Conservation (phyloP, 2,113 vertebrate species). For the Nansenia antarctica region DNA sequence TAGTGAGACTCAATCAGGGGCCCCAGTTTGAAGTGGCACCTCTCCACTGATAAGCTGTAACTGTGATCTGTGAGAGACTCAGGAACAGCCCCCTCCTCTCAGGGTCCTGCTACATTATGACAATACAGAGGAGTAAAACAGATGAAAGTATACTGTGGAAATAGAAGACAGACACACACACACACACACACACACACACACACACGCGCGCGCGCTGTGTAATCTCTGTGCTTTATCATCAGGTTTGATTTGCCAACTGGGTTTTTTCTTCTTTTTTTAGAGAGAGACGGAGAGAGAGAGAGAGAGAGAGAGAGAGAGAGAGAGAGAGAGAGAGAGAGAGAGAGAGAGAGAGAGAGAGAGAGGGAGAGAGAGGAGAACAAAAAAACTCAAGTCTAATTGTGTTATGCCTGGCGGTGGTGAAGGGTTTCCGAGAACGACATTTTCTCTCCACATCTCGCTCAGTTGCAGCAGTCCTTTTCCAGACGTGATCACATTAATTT, state of each 20-base stretch:
- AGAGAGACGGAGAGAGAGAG: too few species aligned
- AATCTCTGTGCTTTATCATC: too few species aligned
- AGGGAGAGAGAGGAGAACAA: conserved; percentile 25
- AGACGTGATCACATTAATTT: conserved; percentile 54
- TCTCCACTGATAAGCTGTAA: conserved; percentile 68
- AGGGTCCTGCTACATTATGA: conserved; percentile 64
- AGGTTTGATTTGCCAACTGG: too few species aligned
- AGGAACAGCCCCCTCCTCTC: too few species aligned
- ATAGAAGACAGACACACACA: conserved; percentile 65
- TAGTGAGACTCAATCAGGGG: conserved; percentile 66
- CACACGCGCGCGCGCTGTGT: too few species aligned
- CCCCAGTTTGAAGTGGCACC: conserved; percentile 64
- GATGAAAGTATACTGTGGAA: conserved; percentile 63
- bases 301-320: too few species aligned
- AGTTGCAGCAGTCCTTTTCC: conserved; percentile 34
- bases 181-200: too few species aligned
- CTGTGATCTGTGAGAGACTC: conserved; percentile 71
- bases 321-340: conserved; percentile 16
- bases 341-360: conserved; percentile 4
- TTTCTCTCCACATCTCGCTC: conserved; percentile 42
- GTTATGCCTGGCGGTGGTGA: conserved; percentile 58
- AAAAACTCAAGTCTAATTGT: conserved; percentile 67
- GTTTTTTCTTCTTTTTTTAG: too few species aligned
- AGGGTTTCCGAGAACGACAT: conserved; percentile 48
- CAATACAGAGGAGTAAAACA: conserved; percentile 63